phyloP scores from a whole-genome alignment of 2,888 invertebrate species.

The Xanthorhoe spadicearia region DNA sequence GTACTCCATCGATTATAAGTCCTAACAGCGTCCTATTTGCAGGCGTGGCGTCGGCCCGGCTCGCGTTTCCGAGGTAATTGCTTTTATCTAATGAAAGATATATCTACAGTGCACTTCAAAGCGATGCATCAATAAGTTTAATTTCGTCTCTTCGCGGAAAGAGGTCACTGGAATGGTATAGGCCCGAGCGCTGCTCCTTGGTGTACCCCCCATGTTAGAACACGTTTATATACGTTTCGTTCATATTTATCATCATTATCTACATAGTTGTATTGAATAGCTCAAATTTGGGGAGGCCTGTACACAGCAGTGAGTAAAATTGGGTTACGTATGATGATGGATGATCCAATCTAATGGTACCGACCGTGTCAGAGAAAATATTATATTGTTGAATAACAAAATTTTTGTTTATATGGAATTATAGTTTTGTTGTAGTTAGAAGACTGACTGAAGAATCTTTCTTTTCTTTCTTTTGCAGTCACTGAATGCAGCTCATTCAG shows the following conservation, averaged over 20 bases:
- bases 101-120: constrained; percentile 1
- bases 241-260: not conserved
- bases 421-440: not conserved
- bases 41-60: constrained; percentile 16
- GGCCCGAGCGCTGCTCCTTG: not conserved
- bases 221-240: not conserved
- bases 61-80: constrained; percentile 21
- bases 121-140: not conserved
- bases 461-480: constrained; percentile 23
- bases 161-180: not conserved
- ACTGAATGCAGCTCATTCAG: constrained; percentile 2
- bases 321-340: too few relatives aligned
- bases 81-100: not conserved
- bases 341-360: too few relatives aligned
- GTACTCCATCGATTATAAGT: not conserved
- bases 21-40: constrained; percentile 16
- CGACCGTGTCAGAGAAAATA: not conserved
- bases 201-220: not conserved
- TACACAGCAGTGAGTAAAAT: too few relatives aligned
- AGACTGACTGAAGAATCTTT: not conserved
- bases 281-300: too few relatives aligned
- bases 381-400: not conserved
- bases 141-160: not conserved
- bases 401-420: too few relatives aligned
- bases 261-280: too few relatives aligned